A percentile compares a stretch with the other conserved stretches of the same genome.
Evolutionary conservation across 2,797 vertebrate species (phyloP).

Genomic region (Furcifer pardalis): DNA sequence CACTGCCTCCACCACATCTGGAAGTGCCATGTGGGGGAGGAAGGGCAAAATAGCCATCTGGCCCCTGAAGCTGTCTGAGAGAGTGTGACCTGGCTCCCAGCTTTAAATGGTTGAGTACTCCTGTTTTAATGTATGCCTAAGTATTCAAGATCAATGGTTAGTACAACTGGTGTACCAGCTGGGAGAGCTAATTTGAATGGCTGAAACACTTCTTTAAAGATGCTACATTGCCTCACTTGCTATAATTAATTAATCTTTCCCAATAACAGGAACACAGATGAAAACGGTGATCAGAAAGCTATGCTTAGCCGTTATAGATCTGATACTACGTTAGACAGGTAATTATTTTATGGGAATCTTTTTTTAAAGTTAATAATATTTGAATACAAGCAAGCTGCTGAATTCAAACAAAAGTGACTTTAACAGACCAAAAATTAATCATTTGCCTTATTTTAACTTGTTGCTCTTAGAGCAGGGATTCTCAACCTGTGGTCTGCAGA

Average conservation of each 20-base stretch:
- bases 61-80: no score
- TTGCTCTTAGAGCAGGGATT: no score
- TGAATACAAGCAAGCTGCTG: not conserved
- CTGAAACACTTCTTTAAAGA: not conserved
- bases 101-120: no score
- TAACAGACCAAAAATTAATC: no score
- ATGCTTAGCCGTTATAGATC: slow-evolving; percentile 76
- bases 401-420: not conserved
- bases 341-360: slow-evolving; percentile 11
- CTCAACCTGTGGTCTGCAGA: no score
- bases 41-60: no score
- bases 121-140: not conserved
- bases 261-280: slow-evolving; percentile 55
- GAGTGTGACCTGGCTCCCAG: no score
- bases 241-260: slow-evolving; percentile 45
- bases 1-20: no score
- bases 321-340: slow-evolving; percentile 81
- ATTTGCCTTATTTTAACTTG: no score
- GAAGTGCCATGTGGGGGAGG: no score
- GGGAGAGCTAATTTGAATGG: not conserved
- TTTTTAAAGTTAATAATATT: no score
- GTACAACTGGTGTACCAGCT: not conserved
- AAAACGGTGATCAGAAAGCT: slow-evolving; percentile 71
- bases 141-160: not conserved
- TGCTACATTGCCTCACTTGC: not conserved